Evolutionary conservation across 2,888 invertebrate species (phyloP), one percentile per base, ranked within the genome.

Genomic region (Drosophila algonquin): DNA sequence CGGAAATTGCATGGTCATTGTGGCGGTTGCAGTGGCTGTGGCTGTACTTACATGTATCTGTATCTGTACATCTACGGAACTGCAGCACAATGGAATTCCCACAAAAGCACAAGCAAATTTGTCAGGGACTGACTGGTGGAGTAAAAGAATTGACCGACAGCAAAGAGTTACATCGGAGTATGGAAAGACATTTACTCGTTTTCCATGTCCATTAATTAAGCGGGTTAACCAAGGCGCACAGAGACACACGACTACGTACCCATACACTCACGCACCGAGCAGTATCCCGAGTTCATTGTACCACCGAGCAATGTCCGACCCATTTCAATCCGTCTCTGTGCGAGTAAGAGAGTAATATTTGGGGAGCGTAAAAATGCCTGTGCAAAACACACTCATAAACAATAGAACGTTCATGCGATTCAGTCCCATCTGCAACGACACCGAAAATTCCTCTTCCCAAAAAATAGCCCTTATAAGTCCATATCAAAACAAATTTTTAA

Each of bases 121-220:
- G 67, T 52, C 67, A 57, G 57, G n/a, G 16, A 51, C 21, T 45
- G 46, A n/a, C 46, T 46, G 51, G 14, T 46, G 27, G 24, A 65
- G 56, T 67, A 56, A 64, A 47, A 47, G 32, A 59, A 51, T 67
- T 57, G 68, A 50, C 44, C 69, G 32, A 35, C 47, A 64, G 64
- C 64, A 51, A 73, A 73, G 70, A 69, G 74, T 73, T 83, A 71
- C 75, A 76, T 71, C 52, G 27, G 54, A 54, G 55, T 60, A 57
- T 50, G 48, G 40, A 53, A 47, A 67, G 68, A 35, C 21, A 46
- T 58, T 62, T 27, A 24, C 46, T 21, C 12, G 10, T 21, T 60
- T 30, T 55, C 24, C 30, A 51, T 45, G 35, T 27, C 58, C 40
- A 51, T 81, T 76, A 79, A 83, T 81, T 81, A 70, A 81, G 57